A percentile compares a stretch with the other conserved stretches of the same genome.
phyloP scores from a whole-genome alignment of 2,888 invertebrate species.

The Calameuta filiformis region DNA sequence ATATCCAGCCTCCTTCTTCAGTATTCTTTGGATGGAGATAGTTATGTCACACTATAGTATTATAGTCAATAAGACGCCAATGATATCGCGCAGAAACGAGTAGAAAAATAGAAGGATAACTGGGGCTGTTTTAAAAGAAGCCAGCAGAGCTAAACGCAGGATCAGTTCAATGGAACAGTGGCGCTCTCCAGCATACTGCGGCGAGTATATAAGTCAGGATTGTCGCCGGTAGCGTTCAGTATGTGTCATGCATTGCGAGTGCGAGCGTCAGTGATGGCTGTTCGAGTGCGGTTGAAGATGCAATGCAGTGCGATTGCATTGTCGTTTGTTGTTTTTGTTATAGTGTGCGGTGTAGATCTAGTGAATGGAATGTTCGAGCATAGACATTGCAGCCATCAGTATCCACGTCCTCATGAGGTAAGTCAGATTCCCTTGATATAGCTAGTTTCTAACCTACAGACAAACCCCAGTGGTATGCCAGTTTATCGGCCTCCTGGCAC shows the following conservation, averaged over 20 bases:
- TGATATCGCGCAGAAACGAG: background rate
- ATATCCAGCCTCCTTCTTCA: background rate
- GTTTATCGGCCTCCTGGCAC: background rate
- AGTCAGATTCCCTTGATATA: constrained; percentile 46
- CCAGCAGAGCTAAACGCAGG: background rate
- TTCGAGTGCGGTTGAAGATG: constrained; percentile 62
- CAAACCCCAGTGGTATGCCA: background rate
- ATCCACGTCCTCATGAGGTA: constrained; percentile 77
- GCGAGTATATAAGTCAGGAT: constrained; percentile 50
- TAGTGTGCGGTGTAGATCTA: constrained; percentile 49
- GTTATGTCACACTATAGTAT: background rate
- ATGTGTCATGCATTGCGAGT: constrained; percentile 58
- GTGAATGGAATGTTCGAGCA: constrained; percentile 60
- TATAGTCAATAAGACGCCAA: background rate
- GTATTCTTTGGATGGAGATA: background rate
- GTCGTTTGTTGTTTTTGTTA: constrained; percentile 49
- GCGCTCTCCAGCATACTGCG: constrained; percentile 24
- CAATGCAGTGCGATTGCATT: constrained; percentile 52
- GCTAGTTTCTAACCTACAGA: background rate
- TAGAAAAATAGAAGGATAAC: background rate
- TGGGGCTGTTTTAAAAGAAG: background rate
- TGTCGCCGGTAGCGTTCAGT: constrained; percentile 53
- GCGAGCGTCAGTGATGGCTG: constrained; percentile 57
- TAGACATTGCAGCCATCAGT: constrained; percentile 72
- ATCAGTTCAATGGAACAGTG: background rate